Conservation (phyloP, 2,888 invertebrate species). For the Argyresthia goedartella region DNA sequence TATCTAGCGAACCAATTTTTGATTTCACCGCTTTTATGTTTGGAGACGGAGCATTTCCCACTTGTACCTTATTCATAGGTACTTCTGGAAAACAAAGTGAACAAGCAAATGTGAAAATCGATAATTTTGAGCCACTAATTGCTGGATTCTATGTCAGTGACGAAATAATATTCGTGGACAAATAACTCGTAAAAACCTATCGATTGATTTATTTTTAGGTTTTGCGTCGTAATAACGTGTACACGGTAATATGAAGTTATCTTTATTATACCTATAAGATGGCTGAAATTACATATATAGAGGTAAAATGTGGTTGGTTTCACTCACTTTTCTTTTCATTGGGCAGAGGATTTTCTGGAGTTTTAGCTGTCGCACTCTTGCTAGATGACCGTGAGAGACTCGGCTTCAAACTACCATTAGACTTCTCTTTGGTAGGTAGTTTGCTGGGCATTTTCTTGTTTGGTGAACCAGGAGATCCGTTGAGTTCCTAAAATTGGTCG, state of each 20-base stretch:
- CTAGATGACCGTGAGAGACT: slow-evolving; percentile 71
- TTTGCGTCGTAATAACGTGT: too few species aligned
- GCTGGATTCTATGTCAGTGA: too few species aligned
- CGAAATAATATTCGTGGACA: too few species aligned
- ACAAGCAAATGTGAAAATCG: not conserved
- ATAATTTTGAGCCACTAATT: too few species aligned
- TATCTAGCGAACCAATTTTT: slow-evolving; percentile 93
- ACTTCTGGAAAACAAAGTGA: slow-evolving; percentile 70
- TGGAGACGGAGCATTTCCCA: slow-evolving; percentile 92
- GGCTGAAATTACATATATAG: too few species aligned
- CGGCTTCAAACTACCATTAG: slow-evolving; percentile 58
- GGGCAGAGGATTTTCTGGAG: slow-evolving; percentile 74
- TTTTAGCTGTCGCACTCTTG: slow-evolving; percentile 74
- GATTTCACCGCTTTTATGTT: slow-evolving; percentile 93
- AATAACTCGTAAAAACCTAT: not conserved
- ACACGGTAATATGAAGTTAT: too few species aligned
- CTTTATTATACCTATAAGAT: too few species aligned
- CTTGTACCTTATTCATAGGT: slow-evolving; percentile 94
- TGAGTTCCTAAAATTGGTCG: slow-evolving; percentile 58
- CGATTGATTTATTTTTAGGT: slow-evolving; percentile 1
- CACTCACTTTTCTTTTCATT: slow-evolving; percentile 80
- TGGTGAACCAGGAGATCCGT: slow-evolving; percentile 80
- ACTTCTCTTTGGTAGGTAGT: slow-evolving; percentile 59
- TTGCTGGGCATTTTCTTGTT: slow-evolving; percentile 79
- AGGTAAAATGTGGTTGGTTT: too few species aligned